phyloP scores from a whole-genome alignment of 1,140 invertebrate genomes.

The Rhizoglyphus robini region DNA sequence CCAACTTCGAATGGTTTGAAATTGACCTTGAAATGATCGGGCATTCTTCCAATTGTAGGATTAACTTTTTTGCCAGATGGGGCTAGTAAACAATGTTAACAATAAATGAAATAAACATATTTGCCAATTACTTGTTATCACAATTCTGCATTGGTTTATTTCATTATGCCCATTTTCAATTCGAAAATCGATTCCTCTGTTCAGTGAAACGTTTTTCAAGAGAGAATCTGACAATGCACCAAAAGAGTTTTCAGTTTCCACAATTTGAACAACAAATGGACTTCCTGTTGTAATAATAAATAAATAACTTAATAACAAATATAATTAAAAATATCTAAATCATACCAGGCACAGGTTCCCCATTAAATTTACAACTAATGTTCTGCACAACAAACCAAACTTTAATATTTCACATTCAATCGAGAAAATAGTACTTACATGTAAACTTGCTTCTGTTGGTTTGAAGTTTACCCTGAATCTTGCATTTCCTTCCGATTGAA shows the following conservation, averaged over 20 bases:
- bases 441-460: conserved; percentile 43
- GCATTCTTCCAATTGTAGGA: neutral
- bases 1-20: conserved; percentile 69
- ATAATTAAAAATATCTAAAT: no score
- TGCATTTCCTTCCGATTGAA: conserved; percentile 91
- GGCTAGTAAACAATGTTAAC: conserved; percentile 43
- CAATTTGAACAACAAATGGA: conserved; percentile 61
- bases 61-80: conserved; percentile 61
- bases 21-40: conserved; percentile 27
- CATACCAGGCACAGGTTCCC: conserved; percentile 74
- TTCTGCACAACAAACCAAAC: neutral
- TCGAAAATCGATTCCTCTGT: conserved; percentile 42
- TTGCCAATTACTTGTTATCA: conserved; percentile 36
- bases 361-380: conserved; percentile 83
- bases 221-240: conserved; percentile 45
- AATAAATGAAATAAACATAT: conserved; percentile 21
- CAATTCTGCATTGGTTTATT: conserved; percentile 34
- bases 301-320: no score
- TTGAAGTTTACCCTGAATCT: conserved; percentile 92
- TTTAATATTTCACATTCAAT: neutral
- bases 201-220: conserved; percentile 47
- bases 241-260: conserved; percentile 36
- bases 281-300: no score
- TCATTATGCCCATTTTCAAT: conserved; percentile 43
- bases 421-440: conserved; percentile 24